A percentile compares a stretch with the other conserved stretches of the same genome.
These are phyloP conservation scores for Cariama cristata DNA, from an alignment of 2,113 vertebrate species.

Conservation along the genomic window DNA sequence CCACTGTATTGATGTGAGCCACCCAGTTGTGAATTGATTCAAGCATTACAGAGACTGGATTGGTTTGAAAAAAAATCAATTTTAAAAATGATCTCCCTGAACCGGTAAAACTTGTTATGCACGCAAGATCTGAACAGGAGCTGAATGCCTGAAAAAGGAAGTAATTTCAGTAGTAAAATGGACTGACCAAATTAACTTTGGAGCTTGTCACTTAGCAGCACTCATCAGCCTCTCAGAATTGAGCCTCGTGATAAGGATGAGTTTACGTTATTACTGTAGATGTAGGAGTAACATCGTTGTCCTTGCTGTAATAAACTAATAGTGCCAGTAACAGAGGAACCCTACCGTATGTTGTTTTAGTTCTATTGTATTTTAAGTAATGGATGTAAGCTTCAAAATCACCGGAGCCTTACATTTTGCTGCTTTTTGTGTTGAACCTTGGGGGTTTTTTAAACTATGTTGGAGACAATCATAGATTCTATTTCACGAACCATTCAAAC, in stretches of 20 bases:
- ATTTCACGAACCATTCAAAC: background rate
- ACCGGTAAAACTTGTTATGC: fast-evolving
- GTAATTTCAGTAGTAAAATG: fast-evolving
- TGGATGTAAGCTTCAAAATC: background rate
- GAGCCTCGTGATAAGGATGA: fast-evolving
- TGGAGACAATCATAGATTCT: background rate
- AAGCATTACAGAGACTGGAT: fast-evolving
- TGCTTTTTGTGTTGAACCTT: background rate
- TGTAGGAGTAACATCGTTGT: background rate
- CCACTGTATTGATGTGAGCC: fast-evolving
- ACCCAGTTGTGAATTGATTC: background rate
- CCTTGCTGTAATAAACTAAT: background rate
- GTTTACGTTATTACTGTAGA: fast-evolving
- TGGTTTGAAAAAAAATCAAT: background rate
- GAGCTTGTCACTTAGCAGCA: background rate
- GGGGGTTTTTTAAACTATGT: background rate
- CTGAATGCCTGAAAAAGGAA: background rate
- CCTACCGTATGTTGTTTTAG: fast-evolving
- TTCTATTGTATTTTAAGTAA: background rate
- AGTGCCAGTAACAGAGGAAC: background rate
- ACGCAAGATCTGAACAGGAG: background rate
- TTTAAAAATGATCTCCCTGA: background rate
- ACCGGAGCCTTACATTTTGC: background rate
- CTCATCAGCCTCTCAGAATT: background rate
- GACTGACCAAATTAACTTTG: background rate